Conservation (phyloP, 2,797 vertebrate species). For the Anomalospiza imberbis region DNA sequence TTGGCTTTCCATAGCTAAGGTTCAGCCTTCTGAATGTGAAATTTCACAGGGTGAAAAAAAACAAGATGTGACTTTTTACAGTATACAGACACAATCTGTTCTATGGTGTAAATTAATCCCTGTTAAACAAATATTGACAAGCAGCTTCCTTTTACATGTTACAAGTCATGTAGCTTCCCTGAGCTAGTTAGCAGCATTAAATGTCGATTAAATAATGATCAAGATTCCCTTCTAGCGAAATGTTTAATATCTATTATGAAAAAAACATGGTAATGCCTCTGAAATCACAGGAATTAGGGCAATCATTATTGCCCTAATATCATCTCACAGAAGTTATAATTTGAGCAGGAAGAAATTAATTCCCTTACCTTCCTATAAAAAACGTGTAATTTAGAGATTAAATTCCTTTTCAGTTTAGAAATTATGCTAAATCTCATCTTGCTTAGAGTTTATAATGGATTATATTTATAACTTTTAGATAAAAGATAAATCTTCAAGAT, state of each 20-base stretch:
- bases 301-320: too few relatives aligned
- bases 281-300: not conserved
- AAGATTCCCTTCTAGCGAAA: not conserved
- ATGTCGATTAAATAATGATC: not conserved
- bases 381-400: not conserved
- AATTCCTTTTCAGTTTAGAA: not conserved
- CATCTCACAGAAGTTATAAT: not conserved
- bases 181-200: not conserved
- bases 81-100: not conserved
- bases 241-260: not conserved
- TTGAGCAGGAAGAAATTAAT: not conserved
- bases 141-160: not conserved
- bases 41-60: not conserved
- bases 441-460: not conserved
- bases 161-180: not conserved
- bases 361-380: not conserved
- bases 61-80: not conserved
- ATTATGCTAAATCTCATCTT: not conserved
- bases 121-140: not conserved
- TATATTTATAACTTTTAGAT: not conserved
- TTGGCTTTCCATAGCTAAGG: not conserved
- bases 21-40: not conserved
- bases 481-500: not conserved
- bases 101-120: not conserved
- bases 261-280: not conserved